Percentiles rank a stretch among this genome's conserved stretches.
phyloP scores from a whole-genome alignment of 2,888 invertebrate species.

The Papilio demoleus region DNA sequence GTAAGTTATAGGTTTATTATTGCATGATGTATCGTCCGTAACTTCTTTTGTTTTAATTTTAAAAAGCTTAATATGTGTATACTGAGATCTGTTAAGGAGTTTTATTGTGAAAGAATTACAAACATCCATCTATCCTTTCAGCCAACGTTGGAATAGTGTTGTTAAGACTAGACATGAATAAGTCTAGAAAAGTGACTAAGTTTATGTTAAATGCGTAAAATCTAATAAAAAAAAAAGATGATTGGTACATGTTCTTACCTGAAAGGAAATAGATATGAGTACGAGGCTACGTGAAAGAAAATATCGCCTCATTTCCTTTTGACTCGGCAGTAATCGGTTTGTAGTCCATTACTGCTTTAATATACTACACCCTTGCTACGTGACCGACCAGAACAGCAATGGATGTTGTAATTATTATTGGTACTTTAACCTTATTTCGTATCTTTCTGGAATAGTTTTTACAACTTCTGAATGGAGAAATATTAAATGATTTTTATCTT shows the following conservation, averaged over 20 bases:
- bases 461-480: background rate
- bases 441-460: background rate
- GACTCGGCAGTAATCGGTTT: background rate
- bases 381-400: background rate
- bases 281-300: constrained; percentile 4
- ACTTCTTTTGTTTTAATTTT: no score
- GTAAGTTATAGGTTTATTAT: no score
- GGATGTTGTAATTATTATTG: background rate
- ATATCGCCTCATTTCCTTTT: background rate
- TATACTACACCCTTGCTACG: background rate
- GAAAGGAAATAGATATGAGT: background rate
- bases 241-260: background rate
- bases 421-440: background rate
- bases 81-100: no score
- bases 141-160: no score
- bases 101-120: no score
- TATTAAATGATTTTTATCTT: background rate
- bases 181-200: no score
- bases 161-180: no score
- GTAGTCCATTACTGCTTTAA: constrained; percentile 18
- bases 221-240: background rate
- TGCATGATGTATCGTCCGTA: no score
- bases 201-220: background rate
- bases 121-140: no score
- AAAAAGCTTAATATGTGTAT: no score